Conservation (phyloP, 2,888 invertebrate species). For the Machimus rusticus region DNA sequence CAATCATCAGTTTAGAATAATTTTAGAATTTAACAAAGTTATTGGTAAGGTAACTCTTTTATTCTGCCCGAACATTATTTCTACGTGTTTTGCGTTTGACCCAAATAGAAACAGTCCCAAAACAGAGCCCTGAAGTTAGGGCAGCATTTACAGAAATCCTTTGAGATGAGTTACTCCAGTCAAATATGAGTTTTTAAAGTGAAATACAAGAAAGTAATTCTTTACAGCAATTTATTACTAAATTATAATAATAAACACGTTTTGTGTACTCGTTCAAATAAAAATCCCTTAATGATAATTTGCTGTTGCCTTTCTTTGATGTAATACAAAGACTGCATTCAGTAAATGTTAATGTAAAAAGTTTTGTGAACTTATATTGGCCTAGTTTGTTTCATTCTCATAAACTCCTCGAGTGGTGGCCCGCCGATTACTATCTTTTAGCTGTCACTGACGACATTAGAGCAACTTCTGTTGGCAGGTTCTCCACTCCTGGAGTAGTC, state of each 20-base stretch:
- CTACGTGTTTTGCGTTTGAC: no score
- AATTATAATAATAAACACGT: neutral
- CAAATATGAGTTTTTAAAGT: no score
- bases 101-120: no score
- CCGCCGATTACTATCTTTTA: neutral
- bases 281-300: neutral
- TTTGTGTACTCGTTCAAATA: neutral
- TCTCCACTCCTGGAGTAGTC: neutral
- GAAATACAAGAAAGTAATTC: no score
- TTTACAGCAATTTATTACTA: no score
- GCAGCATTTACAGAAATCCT: no score
- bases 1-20: no score
- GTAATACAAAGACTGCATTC: neutral
- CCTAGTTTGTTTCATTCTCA: neutral
- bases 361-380: neutral
- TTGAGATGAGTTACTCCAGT: no score
- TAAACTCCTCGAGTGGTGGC: neutral
- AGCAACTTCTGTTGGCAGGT: neutral
- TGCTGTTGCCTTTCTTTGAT: neutral
- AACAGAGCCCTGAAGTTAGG: no score
- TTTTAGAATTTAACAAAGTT: no score
- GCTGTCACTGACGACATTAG: neutral
- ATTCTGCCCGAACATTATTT: no score
- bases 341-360: neutral
- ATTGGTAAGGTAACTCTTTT: no score